These are phyloP conservation scores for Elaphurus davidianus DNA, from an alignment of 2,113 vertebrate species.

Conservation along the genomic window DNA sequence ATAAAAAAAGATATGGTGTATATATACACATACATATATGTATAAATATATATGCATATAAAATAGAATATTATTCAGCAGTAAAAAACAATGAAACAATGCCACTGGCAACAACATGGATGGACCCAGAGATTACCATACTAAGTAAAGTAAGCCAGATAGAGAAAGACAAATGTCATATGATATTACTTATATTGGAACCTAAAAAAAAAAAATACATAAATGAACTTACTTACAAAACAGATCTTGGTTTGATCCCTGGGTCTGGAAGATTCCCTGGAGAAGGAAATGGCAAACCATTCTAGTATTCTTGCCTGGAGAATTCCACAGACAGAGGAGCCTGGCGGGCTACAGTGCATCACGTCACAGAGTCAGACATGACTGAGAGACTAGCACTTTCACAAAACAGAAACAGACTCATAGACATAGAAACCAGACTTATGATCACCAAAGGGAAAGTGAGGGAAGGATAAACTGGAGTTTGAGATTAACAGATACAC, in stretches of 20 bases:
- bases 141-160: neutral
- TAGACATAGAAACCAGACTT: neutral
- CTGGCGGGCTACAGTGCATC: accelerated
- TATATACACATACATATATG: neutral
- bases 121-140: neutral
- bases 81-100: neutral
- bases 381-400: neutral
- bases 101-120: neutral
- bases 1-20: neutral
- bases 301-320: neutral
- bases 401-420: neutral
- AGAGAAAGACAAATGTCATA: neutral
- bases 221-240: neutral
- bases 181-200: neutral
- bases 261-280: neutral
- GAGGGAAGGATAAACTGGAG: neutral
- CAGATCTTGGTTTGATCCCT: neutral
- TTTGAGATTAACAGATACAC: neutral
- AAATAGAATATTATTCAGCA: neutral
- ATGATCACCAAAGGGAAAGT: neutral
- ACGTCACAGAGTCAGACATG: neutral
- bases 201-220: neutral
- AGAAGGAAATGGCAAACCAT: neutral
- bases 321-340: neutral
- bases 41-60: neutral